These are phyloP conservation scores for Tillus elongatus DNA, from an alignment of 2,888 invertebrate species.

Conservation along the genomic window DNA sequence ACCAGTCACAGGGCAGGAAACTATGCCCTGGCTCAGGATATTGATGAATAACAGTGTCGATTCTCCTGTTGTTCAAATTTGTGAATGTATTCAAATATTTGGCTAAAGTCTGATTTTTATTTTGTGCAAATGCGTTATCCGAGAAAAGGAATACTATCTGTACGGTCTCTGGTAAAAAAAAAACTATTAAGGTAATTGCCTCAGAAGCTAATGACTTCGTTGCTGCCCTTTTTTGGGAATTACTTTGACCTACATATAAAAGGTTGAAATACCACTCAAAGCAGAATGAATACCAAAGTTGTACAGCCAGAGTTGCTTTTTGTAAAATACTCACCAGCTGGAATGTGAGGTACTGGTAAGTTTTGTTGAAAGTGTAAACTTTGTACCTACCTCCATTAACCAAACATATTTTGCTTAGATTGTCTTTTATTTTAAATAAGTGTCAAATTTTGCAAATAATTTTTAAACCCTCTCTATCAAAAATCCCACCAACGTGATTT, in stretches of 20 bases:
- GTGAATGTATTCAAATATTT: conserved; percentile 15
- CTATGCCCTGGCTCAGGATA: too few species aligned
- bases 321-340: conserved; percentile 22
- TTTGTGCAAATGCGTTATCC: too few species aligned
- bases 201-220: conserved; percentile 17
- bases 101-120: conserved; percentile 15
- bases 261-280: conserved; percentile 16
- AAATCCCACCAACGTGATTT: too few species aligned
- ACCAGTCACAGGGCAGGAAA: conserved; percentile 6
- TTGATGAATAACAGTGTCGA: conserved; percentile 3
- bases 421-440: conserved; percentile 16
- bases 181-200: conserved; percentile 16
- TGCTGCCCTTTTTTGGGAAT: conserved; percentile 15
- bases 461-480: too few species aligned
- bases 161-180: conserved; percentile 7
- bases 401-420: conserved; percentile 16
- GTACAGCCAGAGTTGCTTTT: conserved; percentile 20
- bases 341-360: conserved; percentile 18
- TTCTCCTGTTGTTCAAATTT: conserved; percentile 5
- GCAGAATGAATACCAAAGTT: conserved; percentile 21
- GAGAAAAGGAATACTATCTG: too few species aligned
- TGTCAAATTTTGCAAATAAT: conserved; percentile 19
- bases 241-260: conserved; percentile 19
- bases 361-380: conserved; percentile 24
- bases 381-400: conserved; percentile 18